Evolutionary conservation across 2,113 vertebrate genomes (phyloP).

Genomic region (Ariopsis seemanni): DNA sequence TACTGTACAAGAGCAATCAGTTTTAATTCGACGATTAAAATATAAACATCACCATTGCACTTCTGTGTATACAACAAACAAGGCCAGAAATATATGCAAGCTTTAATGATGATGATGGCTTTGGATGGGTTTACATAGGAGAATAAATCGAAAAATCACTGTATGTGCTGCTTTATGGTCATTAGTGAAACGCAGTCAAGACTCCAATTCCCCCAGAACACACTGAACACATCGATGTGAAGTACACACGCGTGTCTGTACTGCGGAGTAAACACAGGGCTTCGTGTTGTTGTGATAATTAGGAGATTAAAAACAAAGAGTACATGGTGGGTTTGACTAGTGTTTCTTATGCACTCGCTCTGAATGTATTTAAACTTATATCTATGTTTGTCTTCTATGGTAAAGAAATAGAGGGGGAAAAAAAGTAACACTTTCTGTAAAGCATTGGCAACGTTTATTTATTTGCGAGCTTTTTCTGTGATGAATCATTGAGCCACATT

Average conservation of each 20-base stretch:
- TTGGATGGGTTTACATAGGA: neutral
- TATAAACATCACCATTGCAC: neutral
- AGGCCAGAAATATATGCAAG: conserved; percentile 33
- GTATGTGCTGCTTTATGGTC: conserved; percentile 40
- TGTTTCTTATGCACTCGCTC: conserved; percentile 82
- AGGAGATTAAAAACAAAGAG: conserved; percentile 26
- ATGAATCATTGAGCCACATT: conserved; percentile 81
- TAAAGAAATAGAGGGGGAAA: conserved; percentile 27
- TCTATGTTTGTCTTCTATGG: conserved; percentile 68
- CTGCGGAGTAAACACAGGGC: conserved; percentile 77
- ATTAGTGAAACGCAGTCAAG: conserved; percentile 35
- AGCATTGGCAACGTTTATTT: conserved; percentile 72
- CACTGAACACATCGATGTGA: conserved; percentile 72
- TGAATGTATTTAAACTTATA: conserved; percentile 85
- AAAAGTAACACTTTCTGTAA: conserved; percentile 65
- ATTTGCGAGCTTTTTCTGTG: conserved; percentile 76
- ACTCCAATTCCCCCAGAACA: conserved; percentile 43
- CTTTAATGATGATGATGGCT: conserved; percentile 39
- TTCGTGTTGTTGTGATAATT: conserved; percentile 74
- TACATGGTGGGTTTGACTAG: conserved; percentile 66
- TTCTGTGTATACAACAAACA: conserved; percentile 16
- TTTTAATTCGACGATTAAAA: neutral
- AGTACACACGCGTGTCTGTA: conserved; percentile 72
- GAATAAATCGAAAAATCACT: neutral
- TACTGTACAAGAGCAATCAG: neutral